phyloP scores from a whole-genome alignment of 2,888 invertebrate species.

The Acanthosepion esculentum region DNA sequence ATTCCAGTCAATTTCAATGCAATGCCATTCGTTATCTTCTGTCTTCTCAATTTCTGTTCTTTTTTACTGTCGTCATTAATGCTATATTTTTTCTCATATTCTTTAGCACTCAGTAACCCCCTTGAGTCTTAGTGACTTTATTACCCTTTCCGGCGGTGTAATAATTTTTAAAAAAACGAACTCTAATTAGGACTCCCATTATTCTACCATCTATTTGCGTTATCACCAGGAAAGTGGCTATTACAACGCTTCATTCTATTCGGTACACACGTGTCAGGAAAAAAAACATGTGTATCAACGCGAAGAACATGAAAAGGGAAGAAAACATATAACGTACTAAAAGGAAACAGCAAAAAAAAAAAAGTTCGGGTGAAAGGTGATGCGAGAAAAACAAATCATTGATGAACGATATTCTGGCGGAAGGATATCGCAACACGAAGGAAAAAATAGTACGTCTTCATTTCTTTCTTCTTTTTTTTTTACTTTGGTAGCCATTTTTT shows the following conservation, averaged over 20 bases:
- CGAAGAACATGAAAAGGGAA: not conserved
- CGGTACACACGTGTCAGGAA: not conserved
- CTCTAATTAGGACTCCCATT: too few relatives aligned
- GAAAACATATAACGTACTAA: not conserved
- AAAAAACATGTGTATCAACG: not conserved
- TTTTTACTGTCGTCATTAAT: too few relatives aligned
- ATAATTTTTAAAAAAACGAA: too few relatives aligned
- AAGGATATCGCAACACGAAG: not conserved
- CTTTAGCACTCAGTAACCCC: too few relatives aligned
- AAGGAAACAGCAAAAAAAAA: not conserved
- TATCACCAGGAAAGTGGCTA: not conserved
- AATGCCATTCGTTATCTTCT: too few relatives aligned
- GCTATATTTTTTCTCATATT: too few relatives aligned
- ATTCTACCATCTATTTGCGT: not conserved
- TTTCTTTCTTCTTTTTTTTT: too few relatives aligned
- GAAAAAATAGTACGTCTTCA: not conserved
- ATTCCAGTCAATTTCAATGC: too few relatives aligned
- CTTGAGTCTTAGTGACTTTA: too few relatives aligned
- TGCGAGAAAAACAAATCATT: not conserved
- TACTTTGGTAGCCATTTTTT: too few relatives aligned
- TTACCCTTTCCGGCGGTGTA: too few relatives aligned
- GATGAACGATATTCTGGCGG: not conserved
- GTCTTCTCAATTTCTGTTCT: too few relatives aligned
- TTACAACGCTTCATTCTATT: not conserved
- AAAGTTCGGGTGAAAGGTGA: not conserved